These are phyloP conservation scores for Epizoanthus scotinus DNA, from an alignment of 92 coral and sea anemone genomes.

Conservation along the genomic window DNA sequence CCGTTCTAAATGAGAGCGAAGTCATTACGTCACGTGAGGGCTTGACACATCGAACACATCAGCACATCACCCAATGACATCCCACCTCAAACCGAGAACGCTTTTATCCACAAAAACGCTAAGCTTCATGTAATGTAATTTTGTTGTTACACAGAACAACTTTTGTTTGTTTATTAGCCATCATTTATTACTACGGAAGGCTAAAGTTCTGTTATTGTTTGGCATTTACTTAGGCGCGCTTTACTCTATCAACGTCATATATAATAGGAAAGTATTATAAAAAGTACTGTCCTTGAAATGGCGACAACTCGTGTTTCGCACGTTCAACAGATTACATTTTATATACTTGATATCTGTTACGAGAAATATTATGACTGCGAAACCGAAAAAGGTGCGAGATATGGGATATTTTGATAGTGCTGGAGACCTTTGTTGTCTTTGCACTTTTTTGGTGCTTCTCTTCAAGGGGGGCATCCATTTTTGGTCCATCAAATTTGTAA, in stretches of 20 bases:
- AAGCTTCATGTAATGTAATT: conserved; percentile 68
- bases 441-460: conserved; percentile 1
- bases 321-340: background rate
- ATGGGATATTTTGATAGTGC: background rate
- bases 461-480: conserved; percentile 4
- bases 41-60: conserved; percentile 69
- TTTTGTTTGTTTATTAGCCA: conserved; percentile 56
- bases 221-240: conserved; percentile 9
- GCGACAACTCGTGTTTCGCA: background rate
- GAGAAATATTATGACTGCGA: conserved; percentile 24
- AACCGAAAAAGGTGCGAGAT: conserved; percentile 11
- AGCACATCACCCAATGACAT: conserved; percentile 67
- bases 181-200: conserved; percentile 18
- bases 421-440: conserved; percentile 14
- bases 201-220: conserved; percentile 6
- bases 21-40: conserved; percentile 77
- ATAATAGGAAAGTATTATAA: too few relatives aligned
- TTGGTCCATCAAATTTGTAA: background rate
- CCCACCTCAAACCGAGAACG: conserved; percentile 29
- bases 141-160: conserved; percentile 76
- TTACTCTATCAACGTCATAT: background rate
- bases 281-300: too few relatives aligned
- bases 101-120: conserved; percentile 47
- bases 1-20: conserved; percentile 64
- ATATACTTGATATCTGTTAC: conserved; percentile 20